Percentiles rank a stretch among this genome's conserved stretches.
Conservation (phyloP, 2,797 vertebrate genomes). For the Hippoglossus hippoglossus region DNA sequence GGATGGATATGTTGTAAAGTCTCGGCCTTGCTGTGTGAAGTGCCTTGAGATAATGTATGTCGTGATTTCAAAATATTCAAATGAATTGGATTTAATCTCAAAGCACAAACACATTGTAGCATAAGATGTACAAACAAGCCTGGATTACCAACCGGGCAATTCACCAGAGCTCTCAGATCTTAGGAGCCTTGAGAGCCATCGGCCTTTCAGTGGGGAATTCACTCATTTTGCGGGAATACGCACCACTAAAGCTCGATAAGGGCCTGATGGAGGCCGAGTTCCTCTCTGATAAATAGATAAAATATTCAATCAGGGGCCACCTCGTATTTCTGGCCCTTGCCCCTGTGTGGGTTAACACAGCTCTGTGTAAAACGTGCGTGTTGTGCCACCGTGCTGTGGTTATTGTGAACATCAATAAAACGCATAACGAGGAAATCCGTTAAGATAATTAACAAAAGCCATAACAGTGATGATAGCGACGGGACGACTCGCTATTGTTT, state of each 20-base stretch:
- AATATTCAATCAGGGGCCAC: background rate
- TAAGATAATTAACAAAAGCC: slow-evolving; percentile 5
- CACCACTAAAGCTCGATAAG: background rate
- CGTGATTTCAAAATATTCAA: background rate
- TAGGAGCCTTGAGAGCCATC: background rate
- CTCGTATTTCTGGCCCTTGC: too few species aligned
- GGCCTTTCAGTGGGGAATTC: background rate
- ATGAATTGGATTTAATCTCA: background rate
- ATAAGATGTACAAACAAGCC: background rate
- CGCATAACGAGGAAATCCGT: slow-evolving; percentile 1
- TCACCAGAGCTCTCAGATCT: background rate
- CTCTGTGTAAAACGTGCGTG: background rate
- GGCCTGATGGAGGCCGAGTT: background rate
- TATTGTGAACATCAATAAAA: background rate
- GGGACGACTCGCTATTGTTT: slow-evolving; percentile 5
- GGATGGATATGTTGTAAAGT: too few species aligned
- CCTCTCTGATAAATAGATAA: background rate
- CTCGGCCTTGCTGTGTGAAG: background rate
- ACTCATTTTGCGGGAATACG: background rate
- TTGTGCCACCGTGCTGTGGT: background rate
- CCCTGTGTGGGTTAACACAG: too few species aligned
- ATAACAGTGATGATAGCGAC: slow-evolving; percentile 10
- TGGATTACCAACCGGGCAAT: background rate
- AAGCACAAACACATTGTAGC: slow-evolving; percentile 1
- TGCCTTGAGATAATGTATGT: background rate